Base-by-base conservation (phyloP, 2,797 vertebrate species). In the Naso thynnoides region DNA sequence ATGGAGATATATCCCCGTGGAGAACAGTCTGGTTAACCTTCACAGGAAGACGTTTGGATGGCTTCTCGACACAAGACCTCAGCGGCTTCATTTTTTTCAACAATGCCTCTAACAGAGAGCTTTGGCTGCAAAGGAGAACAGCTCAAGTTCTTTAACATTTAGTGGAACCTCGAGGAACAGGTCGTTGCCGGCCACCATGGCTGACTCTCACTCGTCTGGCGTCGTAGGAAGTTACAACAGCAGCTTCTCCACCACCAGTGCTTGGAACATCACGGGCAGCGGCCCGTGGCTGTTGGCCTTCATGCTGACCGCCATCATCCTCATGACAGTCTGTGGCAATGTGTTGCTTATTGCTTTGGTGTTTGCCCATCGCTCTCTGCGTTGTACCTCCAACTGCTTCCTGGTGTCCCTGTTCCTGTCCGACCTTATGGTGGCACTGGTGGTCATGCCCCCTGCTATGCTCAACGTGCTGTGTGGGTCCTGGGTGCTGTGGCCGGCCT, bases 381-480 rank as follows among this genome's bases (percentile, higher is more conserved):
- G 97, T 62, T 98, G 97, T 94, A 99, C 97, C 71, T 98, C 98
- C 61, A 99, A 98, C 93, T 97, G 96, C 83, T 99, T 99, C 92
- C 86, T 99, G 86, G 97, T 98, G 86, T 99, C 98, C 1, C 93
- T 99, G 69, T 99, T 99, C 93, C 94, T 97, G 82, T 98, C 98
- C 0, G 98, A 99, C 92, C 93, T 99, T 26, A 96, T 99, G 97
- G 98, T 99, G 94, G 98, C 97, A 3, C 69, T 98, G 88, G 98
- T 98, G 92, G 98, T 99, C 67, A 99, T 99, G 98, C 98, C 98
- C 0, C 98, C 98, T 0, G 98, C 98, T 78, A 97, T 98, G 97
- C 94, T 99, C 66, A 98, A 99, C 4, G 95, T 96, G 70, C 93
- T 99, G 53, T 97, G 96, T 0, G 98, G 97, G 10, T 93, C 92